Base-by-base conservation (phyloP, 1,140 invertebrate species). In the Plectus sambesii region DNA sequence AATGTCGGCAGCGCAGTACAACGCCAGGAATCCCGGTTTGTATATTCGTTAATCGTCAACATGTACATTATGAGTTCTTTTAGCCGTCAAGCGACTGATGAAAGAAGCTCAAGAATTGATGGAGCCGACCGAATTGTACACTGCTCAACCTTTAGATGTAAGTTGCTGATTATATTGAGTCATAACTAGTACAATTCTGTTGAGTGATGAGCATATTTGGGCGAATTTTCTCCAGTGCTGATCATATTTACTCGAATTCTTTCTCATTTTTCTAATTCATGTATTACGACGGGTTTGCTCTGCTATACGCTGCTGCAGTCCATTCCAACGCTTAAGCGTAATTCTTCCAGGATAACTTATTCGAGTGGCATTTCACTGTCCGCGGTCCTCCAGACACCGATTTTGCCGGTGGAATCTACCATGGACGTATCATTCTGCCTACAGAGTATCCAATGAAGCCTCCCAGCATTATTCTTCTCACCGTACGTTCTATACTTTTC, bases 291-390 rank as follows among this genome's bases (percentile, higher is more conserved):
- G 12, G 9, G 20, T 19, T 50, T 35, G 12, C 15, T n/a, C n/a
- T n/a, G n/a, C n/a, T n/a, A 8, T 15, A 23, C 19, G 1, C n/a
- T 4, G 57, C 20, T 42, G 36, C 22, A 8, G 55, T 50, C 19
- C 52, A 50, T 51, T 5, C 24, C 9, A n/a, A 9, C 15, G 12
- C 9, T 51, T 8, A 45, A 33, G 2, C 51, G n/a, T 42, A 5
- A 37, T 42, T 43, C 33, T 50, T 60, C 23, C 45, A 77, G 69
- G 87, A 93, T 62, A 94, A 94, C 74, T 71, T 96, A 23, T 96
- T 94, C 74, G 89, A 96, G 70, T 94, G 90, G 90, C 90, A 96
- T 73, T 96, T 94, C 70, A 94, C 89, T 0, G 81, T 94, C 5
- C 75, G 82, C 65, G 88, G 88, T 9, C 85, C 87, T 23, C 77